phyloP scores from a whole-genome alignment of 2,888 invertebrate species.

The Thereva unica region DNA sequence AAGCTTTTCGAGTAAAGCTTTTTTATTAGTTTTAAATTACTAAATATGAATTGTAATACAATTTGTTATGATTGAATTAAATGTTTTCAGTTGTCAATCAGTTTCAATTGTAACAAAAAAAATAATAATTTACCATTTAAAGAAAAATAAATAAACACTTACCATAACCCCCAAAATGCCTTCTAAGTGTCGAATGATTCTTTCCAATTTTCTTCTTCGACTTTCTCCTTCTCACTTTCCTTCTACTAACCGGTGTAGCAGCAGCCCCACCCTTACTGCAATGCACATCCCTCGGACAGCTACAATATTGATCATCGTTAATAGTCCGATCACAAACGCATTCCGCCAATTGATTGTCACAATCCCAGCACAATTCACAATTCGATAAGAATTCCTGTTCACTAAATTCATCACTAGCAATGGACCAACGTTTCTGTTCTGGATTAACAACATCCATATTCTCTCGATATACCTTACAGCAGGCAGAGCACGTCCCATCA shows the following conservation, averaged over 20 bases:
- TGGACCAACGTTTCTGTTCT: conserved; percentile 42
- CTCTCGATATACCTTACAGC: conserved; percentile 40
- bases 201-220: conserved; percentile 46
- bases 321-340: conserved; percentile 43
- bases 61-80: not conserved
- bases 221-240: conserved; percentile 46
- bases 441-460: conserved; percentile 22
- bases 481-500: conserved; percentile 43
- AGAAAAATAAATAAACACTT: conserved; percentile 39
- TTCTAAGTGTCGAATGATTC: conserved; percentile 47
- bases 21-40: not conserved
- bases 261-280: conserved; percentile 7
- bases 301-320: conserved; percentile 36
- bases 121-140: conserved; percentile 20
- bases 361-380: conserved; percentile 47
- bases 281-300: conserved; percentile 18
- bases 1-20: too few relatives aligned
- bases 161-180: conserved; percentile 43
- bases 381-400: conserved; percentile 47
- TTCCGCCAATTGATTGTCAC: conserved; percentile 46
- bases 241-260: conserved; percentile 37
- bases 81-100: not conserved
- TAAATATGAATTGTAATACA: too few relatives aligned
- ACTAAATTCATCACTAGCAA: conserved; percentile 47
- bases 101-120: conserved; percentile 49